Percentiles rank a stretch among this genome's conserved stretches.
Evolutionary conservation across 1,140 invertebrate species (phyloP).

Genomic region (Drosophila erecta): DNA sequence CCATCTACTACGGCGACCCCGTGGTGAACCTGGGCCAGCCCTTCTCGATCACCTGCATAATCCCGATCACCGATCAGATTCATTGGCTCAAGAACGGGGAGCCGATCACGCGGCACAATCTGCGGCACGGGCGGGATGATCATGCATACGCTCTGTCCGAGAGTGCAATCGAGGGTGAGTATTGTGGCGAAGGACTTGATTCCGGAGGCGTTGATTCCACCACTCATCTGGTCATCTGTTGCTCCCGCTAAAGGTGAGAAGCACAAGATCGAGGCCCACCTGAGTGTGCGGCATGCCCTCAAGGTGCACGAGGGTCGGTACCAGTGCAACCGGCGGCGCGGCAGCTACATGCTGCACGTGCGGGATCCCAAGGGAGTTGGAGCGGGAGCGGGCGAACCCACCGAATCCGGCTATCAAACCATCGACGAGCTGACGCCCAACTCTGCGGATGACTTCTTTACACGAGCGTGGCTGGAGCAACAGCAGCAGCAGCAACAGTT

Average conservation of each 20-base stretch:
- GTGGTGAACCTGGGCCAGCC: slow-evolving; percentile 74
- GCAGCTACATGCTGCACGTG: slow-evolving; percentile 61
- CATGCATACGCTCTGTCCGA: slow-evolving; percentile 73
- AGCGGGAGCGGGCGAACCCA: slow-evolving; percentile 37
- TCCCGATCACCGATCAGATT: slow-evolving; percentile 77
- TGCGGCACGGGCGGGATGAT: slow-evolving; percentile 79
- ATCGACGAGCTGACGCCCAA: slow-evolving; percentile 76
- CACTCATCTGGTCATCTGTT: slow-evolving; percentile 21
- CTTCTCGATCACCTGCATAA: slow-evolving; percentile 80
- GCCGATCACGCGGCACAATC: slow-evolving; percentile 76
- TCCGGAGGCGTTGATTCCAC: not conserved
- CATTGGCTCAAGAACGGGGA: slow-evolving; percentile 79
- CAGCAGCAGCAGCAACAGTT: slow-evolving; percentile 30
- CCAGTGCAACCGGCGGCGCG: slow-evolving; percentile 73
- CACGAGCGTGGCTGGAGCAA: slow-evolving; percentile 59
- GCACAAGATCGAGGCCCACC: slow-evolving; percentile 80
- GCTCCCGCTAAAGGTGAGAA: slow-evolving; percentile 69
- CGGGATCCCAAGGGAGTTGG: slow-evolving; percentile 24
- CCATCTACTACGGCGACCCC: slow-evolving; percentile 77
- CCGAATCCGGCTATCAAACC: slow-evolving; percentile 75
- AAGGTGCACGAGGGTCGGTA: slow-evolving; percentile 82
- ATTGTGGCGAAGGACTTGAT: slow-evolving; percentile 15
- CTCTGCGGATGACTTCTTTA: slow-evolving; percentile 71
- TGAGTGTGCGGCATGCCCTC: slow-evolving; percentile 74
- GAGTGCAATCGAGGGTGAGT: slow-evolving; percentile 77